phyloP scores from a whole-genome alignment of 2,797 vertebrate species.

The Cynodonichthys magdalenae region DNA sequence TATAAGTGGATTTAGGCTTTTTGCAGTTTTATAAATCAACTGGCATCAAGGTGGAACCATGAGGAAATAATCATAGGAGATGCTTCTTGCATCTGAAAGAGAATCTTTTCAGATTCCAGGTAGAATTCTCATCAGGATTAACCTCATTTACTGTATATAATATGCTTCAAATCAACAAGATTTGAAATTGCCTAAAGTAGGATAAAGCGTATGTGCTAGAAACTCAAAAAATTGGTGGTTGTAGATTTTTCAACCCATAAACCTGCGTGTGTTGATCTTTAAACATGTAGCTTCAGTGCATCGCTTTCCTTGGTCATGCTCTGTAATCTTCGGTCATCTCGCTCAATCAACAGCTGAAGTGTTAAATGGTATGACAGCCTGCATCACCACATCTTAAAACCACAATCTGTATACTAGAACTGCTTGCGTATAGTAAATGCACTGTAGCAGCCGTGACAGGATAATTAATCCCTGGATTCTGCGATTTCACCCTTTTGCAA shows the following conservation, averaged over 20 bases:
- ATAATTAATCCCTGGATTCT: conserved; percentile 63
- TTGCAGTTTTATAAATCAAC: too few relatives aligned
- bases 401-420: conserved; percentile 23
- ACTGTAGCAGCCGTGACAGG: conserved; percentile 52
- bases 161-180: too few relatives aligned
- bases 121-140: conserved; percentile 3
- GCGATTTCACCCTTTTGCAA: conserved; percentile 49
- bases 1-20: too few relatives aligned
- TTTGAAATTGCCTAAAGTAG: too few relatives aligned
- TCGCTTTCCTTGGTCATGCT: neutral
- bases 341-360: conserved; percentile 31
- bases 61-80: neutral
- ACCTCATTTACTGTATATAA: too few relatives aligned
- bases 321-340: conserved; percentile 9
- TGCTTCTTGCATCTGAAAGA: neutral
- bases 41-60: too few relatives aligned
- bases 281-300: neutral
- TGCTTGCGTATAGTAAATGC: conserved; percentile 49
- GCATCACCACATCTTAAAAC: conserved; percentile 61
- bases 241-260: neutral
- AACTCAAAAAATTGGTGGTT: neutral
- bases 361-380: conserved; percentile 44
- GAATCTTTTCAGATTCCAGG: neutral
- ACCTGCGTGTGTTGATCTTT: neutral
- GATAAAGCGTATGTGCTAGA: too few relatives aligned